Base-by-base conservation (phyloP, 2,797 vertebrate genomes). In the Podargus strigoides region DNA sequence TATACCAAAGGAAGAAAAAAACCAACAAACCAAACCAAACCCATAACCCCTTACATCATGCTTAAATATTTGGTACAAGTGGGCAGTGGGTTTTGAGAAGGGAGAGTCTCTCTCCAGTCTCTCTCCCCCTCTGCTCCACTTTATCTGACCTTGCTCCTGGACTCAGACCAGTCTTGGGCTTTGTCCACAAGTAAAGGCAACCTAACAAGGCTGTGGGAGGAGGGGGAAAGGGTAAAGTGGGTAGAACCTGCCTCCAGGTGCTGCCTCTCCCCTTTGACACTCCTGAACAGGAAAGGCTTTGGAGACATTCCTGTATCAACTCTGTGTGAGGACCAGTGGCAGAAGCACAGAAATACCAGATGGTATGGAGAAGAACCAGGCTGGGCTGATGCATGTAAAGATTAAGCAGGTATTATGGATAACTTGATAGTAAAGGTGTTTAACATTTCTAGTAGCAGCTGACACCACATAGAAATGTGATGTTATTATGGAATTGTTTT, bases 161-260 rank as follows among this genome's bases (percentile, higher is more conserved):
- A 12, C 56, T 90, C 34, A 23, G 24, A 28, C 27, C 6, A 42
- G 18, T 30, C 63, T 37, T 39, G 39, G 22, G 1, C 14, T 82
- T 87, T 75, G n/a, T 55, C 9, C 7, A 4, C 6, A 52, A 19
- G 23, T 32, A 19, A 64, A 87, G 23, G 9, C 8, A 68, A 28
- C 3, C 5, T 41, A 30, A 39, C 0, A 0, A 85, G 30, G 7
- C 12, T 60, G n/a, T 68, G 44, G n/a, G 60, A 69, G 3, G 8
- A 26, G 6, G 63, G 2, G 17, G 6, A 55, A 23, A 12, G 67
- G 11, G 3, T 47, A 36, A 41, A 49, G 34, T 59, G 5, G 4
- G 20, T 23, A 36, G 28, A 73, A 52, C 17, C 9, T 83, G 6
- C 23, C 34, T 50, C 20, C 67, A 47, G 32, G 12, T 41, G 14